Evolutionary conservation across 1,140 invertebrate genomes (phyloP).

Genomic region (Bemisia tabaci): DNA sequence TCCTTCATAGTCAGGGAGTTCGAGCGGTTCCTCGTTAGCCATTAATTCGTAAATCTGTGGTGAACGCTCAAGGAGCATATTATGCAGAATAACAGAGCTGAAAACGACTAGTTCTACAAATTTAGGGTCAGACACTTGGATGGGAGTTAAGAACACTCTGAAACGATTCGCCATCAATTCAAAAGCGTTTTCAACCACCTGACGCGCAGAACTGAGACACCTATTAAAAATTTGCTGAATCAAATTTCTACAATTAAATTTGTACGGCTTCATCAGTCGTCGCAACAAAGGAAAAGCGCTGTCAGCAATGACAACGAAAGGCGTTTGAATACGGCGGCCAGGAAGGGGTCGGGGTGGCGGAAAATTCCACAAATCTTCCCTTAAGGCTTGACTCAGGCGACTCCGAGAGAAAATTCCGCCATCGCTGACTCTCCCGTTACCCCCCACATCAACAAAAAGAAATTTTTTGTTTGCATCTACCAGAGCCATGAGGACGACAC

Average conservation of each 20-base stretch:
- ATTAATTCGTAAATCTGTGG: too few species aligned
- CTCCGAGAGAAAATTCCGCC: conserved; percentile 16
- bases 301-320: conserved; percentile 12
- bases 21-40: too few species aligned
- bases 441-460: conserved; percentile 9
- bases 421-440: conserved; percentile 26
- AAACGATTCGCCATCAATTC: conserved; percentile 24
- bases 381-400: conserved; percentile 2
- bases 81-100: conserved; percentile 12
- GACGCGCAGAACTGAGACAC: conserved; percentile 26
- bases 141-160: conserved; percentile 12
- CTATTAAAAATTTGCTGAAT: conserved; percentile 29
- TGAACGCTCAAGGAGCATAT: too few species aligned
- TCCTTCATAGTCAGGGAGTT: too few species aligned
- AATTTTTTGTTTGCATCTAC: too few species aligned
- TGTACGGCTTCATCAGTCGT: conserved; percentile 11
- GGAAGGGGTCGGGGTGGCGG: conserved; percentile 2
- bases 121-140: conserved; percentile 13
- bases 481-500: too few species aligned
- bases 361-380: not conserved
- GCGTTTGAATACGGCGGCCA: not conserved
- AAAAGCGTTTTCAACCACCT: conserved; percentile 29
- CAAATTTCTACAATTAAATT: not conserved
- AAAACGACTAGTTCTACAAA: conserved; percentile 11
- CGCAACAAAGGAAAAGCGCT: conserved; percentile 9